phyloP scores from a whole-genome alignment of 2,113 vertebrate genomes.

The Ptilonorhynchus violaceus region DNA sequence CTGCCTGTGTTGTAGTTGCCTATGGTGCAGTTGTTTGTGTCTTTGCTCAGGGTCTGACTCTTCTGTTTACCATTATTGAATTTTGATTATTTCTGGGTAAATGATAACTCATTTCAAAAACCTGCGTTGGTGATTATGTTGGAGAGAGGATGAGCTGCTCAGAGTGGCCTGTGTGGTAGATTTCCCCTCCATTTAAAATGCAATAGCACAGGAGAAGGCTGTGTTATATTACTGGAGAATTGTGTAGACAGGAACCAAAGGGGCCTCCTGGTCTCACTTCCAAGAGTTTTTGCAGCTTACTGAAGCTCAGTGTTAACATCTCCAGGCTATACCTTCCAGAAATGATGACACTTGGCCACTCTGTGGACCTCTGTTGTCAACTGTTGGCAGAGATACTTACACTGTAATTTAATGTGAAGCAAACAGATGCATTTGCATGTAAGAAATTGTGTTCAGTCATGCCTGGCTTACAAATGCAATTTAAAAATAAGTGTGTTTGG shows the following conservation, averaged over 20 bases:
- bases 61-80: background rate
- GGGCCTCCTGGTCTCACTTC: background rate
- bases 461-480: conserved; percentile 21
- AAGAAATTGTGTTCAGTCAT: conserved; percentile 27
- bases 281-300: background rate
- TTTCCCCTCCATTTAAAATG: background rate
- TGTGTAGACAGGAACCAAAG: background rate
- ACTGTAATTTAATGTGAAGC: conserved; percentile 12
- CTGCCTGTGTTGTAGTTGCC: background rate
- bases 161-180: background rate
- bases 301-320: background rate
- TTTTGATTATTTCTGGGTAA: background rate
- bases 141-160: background rate
- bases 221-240: background rate
- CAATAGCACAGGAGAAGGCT: background rate
- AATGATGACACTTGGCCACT: conserved; percentile 38
- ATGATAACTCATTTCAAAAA: background rate
- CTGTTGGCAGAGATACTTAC: conserved; percentile 14
- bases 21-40: background rate
- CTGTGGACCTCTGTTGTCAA: conserved; percentile 15
- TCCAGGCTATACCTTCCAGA: conserved; percentile 14
- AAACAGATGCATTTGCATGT: conserved; percentile 30
- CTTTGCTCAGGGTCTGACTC: background rate
- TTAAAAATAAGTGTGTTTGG: conserved; percentile 11
- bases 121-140: background rate